These are phyloP conservation scores for Steinernema khuongi DNA, from an alignment of 1,140 invertebrate genomes.

Conservation along the genomic window DNA sequence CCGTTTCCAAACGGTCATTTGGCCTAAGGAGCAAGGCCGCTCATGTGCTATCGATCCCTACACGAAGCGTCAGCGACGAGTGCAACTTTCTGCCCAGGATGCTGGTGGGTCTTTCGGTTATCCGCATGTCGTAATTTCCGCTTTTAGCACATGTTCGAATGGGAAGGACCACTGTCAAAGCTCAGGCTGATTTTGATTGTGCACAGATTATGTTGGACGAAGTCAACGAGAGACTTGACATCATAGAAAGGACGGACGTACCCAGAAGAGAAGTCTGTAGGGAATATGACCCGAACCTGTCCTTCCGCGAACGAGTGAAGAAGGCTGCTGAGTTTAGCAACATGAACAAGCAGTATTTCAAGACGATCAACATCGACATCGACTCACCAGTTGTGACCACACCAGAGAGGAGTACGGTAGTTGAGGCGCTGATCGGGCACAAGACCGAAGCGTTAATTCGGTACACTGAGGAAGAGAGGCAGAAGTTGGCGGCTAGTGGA, in stretches of 20 bases:
- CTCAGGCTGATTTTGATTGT: not conserved
- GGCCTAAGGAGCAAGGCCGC: conserved; percentile 31
- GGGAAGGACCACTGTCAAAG: not conserved
- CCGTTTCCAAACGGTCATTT: conserved; percentile 34
- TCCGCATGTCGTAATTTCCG: not conserved
- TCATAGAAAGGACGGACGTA: not conserved
- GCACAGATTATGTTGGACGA: not conserved
- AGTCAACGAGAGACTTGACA: not conserved
- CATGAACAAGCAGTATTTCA: not conserved
- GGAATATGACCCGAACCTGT: not conserved
- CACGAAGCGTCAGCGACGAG: conserved; percentile 9
- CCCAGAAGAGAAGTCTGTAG: not conserved
- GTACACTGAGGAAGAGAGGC: not conserved
- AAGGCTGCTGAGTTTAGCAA: not conserved
- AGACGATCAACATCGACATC: not conserved
- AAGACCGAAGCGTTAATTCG: not conserved
- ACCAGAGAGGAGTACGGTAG: not conserved
- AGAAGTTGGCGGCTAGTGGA: not conserved
- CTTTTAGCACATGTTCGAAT: not conserved
- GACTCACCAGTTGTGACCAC: not conserved
- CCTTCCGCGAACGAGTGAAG: not conserved
- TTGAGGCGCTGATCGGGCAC: not conserved
- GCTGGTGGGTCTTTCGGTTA: not conserved
- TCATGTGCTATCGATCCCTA: conserved; percentile 31
- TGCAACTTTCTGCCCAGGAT: not conserved